phyloP scores from a whole-genome alignment of 2,888 invertebrate genomes.

The Leptopterna dolabrata region DNA sequence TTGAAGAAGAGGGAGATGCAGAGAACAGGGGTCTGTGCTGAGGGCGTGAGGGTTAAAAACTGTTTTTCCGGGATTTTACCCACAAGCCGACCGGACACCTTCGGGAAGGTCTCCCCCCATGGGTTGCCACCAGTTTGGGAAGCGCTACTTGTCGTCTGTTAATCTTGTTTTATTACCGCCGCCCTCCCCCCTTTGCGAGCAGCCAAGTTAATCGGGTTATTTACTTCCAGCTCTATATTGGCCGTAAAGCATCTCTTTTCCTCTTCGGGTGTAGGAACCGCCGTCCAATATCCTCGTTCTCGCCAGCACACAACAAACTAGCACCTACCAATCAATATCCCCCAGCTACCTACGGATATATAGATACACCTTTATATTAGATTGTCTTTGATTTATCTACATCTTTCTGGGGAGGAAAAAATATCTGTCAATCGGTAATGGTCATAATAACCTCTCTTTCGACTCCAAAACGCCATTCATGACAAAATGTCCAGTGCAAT shows the following conservation, averaged over 20 bases:
- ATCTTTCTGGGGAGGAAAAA: not conserved
- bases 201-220: constrained; percentile 59
- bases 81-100: constrained; percentile 45
- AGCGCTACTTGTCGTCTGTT: constrained; percentile 49
- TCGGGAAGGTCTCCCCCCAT: constrained; percentile 1
- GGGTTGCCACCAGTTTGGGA: constrained; percentile 1
- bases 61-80: constrained; percentile 44
- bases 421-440: no score
- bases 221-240: constrained; percentile 59
- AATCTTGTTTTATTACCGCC: constrained; percentile 56
- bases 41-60: not conserved
- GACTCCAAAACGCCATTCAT: no score
- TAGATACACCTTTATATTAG: constrained; percentile 16
- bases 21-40: not conserved
- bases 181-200: not conserved
- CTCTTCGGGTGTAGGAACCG: not conserved
- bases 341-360: constrained; percentile 10
- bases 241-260: constrained; percentile 57
- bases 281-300: constrained; percentile 10
- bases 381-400: constrained; percentile 30
- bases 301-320: constrained; percentile 17
- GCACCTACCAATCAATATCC: constrained; percentile 44
- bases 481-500: no score
- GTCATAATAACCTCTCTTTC: no score
- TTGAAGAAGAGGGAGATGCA: not conserved